Base-by-base conservation (phyloP, 2,888 invertebrate genomes). In the Cybosia mesomella region DNA sequence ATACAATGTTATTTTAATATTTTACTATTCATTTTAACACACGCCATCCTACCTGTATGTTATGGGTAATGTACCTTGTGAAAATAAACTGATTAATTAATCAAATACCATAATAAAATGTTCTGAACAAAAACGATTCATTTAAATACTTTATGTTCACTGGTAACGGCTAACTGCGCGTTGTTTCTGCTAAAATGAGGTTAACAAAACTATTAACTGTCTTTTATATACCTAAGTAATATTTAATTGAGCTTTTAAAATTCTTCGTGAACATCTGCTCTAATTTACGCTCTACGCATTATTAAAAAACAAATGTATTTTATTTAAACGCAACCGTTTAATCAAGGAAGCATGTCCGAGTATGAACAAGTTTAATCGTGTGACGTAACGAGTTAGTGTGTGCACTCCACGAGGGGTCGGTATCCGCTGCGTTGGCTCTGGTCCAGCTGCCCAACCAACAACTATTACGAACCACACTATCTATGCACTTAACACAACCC, bases 341-440 rank as follows among this genome's bases (percentile, higher is more conserved):
- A 67, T 68, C 67, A 66, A 71, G 59, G 64, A 71, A 67, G 57
- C 68, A 61, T 57, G 60, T 65, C 67, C 72, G 64, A 64, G 66
- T 66, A 62, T 58, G 61, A 54, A 59, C 70, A 64, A 64, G 73
- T 72, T 73, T 76, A 80, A 75, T 73, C 70, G 76, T 72, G 75
- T 80, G 77, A 79, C 78, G 73, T 75, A 76, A 77, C 64, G 66
- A 64, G 62, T 62, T 64, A 75, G 77, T 76, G 81, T 77, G 76
- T 71, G 79, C 76, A 79, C 74, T 76, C 79, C 79, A 70, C 57
- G 39, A 75, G 85, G 83, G 87, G 87, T 87, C 87, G 87, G 79
- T 83, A 87, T 80, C 88, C 88, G 86, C 79, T 73, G 67, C 67
- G 69, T 80, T 87, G 87, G 88, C 88, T 80, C 59, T 34, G 39